phyloP scores from a whole-genome alignment of 37 sponge, comb jelly and placozoan genomes.

The Tethya wilhelma region DNA sequence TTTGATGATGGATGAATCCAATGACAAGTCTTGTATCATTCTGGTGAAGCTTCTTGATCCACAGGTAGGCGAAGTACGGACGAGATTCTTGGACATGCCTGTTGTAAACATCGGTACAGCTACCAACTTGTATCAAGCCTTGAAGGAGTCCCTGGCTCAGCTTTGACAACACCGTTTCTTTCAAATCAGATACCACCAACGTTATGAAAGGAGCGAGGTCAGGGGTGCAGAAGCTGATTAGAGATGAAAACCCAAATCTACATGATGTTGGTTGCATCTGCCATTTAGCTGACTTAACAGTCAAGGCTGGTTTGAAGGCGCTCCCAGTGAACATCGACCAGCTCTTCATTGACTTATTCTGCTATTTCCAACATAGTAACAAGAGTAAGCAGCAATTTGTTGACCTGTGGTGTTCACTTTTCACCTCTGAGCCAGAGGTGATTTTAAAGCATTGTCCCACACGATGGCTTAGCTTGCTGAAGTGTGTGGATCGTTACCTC shows the following conservation, averaged over 20 bases:
- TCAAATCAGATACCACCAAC: no score
- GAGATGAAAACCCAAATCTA: no score
- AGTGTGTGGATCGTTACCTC: constrained; percentile 44
- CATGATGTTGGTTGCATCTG: constrained; percentile 6
- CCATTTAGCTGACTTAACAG: constrained; percentile 23
- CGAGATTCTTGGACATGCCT: constrained; percentile 54
- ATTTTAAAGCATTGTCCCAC: constrained; percentile 73
- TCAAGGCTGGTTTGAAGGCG: no score
- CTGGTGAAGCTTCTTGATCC: no score
- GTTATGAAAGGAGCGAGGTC: no score
- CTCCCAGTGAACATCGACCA: no score
- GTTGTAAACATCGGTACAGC: constrained; percentile 27
- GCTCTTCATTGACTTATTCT: constrained; percentile 49
- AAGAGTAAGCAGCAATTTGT: constrained; percentile 60
- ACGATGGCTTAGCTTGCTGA: constrained; percentile 58
- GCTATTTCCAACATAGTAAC: constrained; percentile 45
- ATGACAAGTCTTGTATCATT: constrained; percentile 61
- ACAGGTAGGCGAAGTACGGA: constrained; percentile 5
- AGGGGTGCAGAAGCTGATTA: no score
- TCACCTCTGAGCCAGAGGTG: constrained; percentile 35
- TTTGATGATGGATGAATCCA: constrained; percentile 35
- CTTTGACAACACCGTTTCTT: no score
- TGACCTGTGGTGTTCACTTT: constrained; percentile 47
- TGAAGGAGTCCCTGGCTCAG: no score
- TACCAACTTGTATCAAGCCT: no score